Evolutionary conservation across 2,797 vertebrate species (phyloP), one percentile per base, ranked within the genome.

Genomic region (Sparidentex hasta): DNA sequence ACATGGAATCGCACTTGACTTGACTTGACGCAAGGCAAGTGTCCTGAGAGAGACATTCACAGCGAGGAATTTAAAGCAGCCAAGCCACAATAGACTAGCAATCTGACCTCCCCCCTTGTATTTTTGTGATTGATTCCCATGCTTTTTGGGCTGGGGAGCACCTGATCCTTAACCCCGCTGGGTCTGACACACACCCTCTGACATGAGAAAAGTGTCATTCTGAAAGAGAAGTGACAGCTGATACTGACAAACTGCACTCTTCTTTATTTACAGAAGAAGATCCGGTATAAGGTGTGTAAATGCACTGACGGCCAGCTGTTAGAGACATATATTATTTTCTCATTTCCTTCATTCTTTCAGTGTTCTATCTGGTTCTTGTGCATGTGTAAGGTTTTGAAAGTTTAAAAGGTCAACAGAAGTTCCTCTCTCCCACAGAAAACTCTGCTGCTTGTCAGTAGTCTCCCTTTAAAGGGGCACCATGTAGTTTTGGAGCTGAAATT

Each of bases 121-220:
- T 46, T 76, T 79, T 65, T 38, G 62, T 54, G 59, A 76, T 44
- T 2, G 20, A 75, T 75, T 83, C 48, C 58, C 25, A 48, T 69
- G 62, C 47, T 11, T 75, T 82, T 54, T 47, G 52, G 12, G 12
- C 21, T 62, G 20, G 2, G 52, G 46, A 71, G 59, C 54, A 88
- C 55, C 44, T 65, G 82, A 93, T 90, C 78, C 81, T 67, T 51
- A 29, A 78, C 68, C 81, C 64, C 69, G 87, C 80, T 62, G 72
- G 87, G 81, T 74, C 47, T 43, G 7, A 52, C 51, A 71, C 63
- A 62, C 57, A 18, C 21, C 48, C 51, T 79, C 58, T 71, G 64
- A 78, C 47, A 58, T 73, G 9, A 78, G 47, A 80, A 77, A 68
- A 66, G 52, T 64, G 54, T 81, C 73, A 48, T 67, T 80, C 56